Evolutionary conservation across 2,797 vertebrate genomes (phyloP).

Genomic region (Oreonectes daqikongensis): DNA sequence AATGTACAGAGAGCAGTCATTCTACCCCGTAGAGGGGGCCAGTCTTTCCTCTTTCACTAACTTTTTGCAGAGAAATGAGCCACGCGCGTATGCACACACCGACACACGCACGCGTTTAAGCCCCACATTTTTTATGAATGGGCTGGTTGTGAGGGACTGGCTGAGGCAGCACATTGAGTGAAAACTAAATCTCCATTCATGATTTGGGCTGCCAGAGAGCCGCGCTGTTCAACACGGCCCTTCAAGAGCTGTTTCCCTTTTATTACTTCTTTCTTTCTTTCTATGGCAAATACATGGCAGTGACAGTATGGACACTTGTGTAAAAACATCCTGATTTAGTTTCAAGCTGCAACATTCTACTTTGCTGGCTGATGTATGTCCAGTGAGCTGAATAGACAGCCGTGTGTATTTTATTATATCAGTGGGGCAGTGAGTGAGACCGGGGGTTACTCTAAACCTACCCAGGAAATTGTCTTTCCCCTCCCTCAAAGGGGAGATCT

Average conservation of each 20-base stretch:
- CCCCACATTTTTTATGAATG: constrained; percentile 80
- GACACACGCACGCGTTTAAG: constrained; percentile 60
- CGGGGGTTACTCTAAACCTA: constrained; percentile 54
- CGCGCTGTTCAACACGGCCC: constrained; percentile 14
- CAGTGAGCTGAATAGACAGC: constrained; percentile 45
- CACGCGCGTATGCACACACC: constrained; percentile 56
- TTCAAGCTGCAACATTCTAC: constrained; percentile 16
- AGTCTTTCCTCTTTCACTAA: constrained; percentile 44
- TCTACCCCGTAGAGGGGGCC: constrained; percentile 55
- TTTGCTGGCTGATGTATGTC: constrained; percentile 33
- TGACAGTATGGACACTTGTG: constrained; percentile 18
- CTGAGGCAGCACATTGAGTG: constrained; percentile 77
- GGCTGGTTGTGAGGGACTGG: constrained; percentile 79
- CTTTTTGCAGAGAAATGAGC: constrained; percentile 55
- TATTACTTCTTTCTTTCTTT: constrained; percentile 6
- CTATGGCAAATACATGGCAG: neutral
- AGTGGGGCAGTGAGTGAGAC: constrained; percentile 31
- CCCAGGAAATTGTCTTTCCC: constrained; percentile 56
- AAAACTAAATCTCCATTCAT: constrained; percentile 76
- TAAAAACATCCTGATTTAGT: constrained; percentile 40
- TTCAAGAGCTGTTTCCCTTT: constrained; percentile 28
- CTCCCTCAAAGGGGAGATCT: constrained; percentile 41
- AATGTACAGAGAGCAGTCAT: constrained; percentile 58
- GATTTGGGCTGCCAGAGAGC: constrained; percentile 52
- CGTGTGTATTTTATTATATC: constrained; percentile 52